phyloP scores from a whole-genome alignment of 2,888 invertebrate species.

The Nowickia ferox region DNA sequence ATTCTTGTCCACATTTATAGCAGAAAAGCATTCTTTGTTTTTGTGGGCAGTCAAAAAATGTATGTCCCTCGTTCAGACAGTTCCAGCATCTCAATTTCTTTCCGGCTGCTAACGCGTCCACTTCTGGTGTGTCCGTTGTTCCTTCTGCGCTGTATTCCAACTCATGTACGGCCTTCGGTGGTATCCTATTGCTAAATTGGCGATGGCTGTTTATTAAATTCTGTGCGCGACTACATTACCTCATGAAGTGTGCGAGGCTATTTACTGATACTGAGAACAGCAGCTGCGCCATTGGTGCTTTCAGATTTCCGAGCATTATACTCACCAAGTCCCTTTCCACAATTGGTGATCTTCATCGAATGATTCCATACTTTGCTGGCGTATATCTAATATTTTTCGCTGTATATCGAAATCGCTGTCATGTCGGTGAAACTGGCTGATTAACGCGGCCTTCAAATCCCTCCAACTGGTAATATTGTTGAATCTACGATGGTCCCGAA shows the following conservation, averaged over 20 bases:
- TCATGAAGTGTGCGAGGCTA: background rate
- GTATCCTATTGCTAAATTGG: background rate
- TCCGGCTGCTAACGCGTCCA: too few relatives aligned
- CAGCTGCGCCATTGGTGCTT: background rate
- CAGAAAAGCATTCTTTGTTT: too few relatives aligned
- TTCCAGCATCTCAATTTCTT: too few relatives aligned
- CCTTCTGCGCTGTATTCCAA: background rate
- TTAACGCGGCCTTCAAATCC: background rate
- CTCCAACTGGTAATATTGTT: background rate
- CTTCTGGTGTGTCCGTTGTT: too few relatives aligned
- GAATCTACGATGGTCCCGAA: background rate
- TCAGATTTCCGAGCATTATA: background rate
- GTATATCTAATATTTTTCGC: background rate
- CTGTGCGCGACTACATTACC: background rate
- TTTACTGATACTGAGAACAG: background rate
- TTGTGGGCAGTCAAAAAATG: too few relatives aligned
- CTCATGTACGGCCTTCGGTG: background rate
- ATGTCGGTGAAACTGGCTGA: background rate
- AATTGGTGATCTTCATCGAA: background rate
- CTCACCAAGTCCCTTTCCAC: background rate
- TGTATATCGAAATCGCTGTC: conserved; percentile 9
- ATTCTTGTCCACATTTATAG: too few relatives aligned
- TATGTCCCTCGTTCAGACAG: too few relatives aligned
- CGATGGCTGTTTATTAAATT: background rate
- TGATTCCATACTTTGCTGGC: background rate